A percentile compares a stretch with the other conserved stretches of the same genome.
Evolutionary conservation across 1,140 invertebrate species (phyloP).

Genomic region (Microplitis mediator): DNA sequence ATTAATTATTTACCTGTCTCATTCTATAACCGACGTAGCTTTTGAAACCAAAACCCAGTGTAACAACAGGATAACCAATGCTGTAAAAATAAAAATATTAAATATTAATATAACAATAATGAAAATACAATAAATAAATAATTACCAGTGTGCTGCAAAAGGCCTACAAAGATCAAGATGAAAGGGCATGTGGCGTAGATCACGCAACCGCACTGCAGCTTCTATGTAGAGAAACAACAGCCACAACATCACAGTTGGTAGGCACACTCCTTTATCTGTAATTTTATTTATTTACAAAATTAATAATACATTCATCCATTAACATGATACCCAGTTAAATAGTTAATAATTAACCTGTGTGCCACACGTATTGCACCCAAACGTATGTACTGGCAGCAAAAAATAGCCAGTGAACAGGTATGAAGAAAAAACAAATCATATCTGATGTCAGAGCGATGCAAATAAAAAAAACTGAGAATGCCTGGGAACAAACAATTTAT

Average conservation of each 20-base stretch:
- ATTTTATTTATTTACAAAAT: slow-evolving; percentile 23
- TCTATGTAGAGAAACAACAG: slow-evolving; percentile 95
- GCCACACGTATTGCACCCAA: slow-evolving; percentile 99
- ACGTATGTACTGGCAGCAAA: slow-evolving; percentile 98
- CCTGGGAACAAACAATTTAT: slow-evolving; percentile 71
- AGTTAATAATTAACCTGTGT: slow-evolving; percentile 76
- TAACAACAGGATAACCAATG: slow-evolving; percentile 97
- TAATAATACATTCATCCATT: slow-evolving; percentile 18
- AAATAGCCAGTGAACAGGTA: slow-evolving; percentile 97
- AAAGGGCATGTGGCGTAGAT: slow-evolving; percentile 85
- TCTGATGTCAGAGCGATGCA: slow-evolving; percentile 98
- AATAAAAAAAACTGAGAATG: slow-evolving; percentile 98
- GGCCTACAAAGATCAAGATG: slow-evolving; percentile 95
- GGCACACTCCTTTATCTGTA: slow-evolving; percentile 89
- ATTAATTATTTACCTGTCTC: slow-evolving; percentile 69
- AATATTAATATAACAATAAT: slow-evolving; percentile 6
- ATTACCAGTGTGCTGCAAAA: slow-evolving; percentile 96
- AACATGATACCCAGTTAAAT: neutral
- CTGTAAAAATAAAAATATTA: slow-evolving; percentile 64
- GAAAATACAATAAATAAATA: slow-evolving; percentile 34
- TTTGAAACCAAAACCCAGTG: slow-evolving; percentile 95
- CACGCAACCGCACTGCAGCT: slow-evolving; percentile 85
- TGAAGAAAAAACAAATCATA: slow-evolving; percentile 99
- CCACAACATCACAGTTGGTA: slow-evolving; percentile 94
- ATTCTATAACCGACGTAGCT: slow-evolving; percentile 92